Conservation (phyloP, 2,888 invertebrate species). For the Hipparchia sbordonii region DNA sequence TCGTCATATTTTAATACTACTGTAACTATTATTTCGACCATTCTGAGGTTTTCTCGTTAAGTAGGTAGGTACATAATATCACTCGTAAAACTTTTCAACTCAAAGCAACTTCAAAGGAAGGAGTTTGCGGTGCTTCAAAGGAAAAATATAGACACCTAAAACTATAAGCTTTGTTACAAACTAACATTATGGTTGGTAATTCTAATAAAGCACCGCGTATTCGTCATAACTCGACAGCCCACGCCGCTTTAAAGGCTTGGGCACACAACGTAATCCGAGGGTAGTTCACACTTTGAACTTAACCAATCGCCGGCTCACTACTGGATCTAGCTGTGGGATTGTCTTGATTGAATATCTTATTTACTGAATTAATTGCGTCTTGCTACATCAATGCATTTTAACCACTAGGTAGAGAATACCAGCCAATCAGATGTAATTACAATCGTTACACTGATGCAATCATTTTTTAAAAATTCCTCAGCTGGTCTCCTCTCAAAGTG, state of each 20-base stretch:
- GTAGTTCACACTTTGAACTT: no score
- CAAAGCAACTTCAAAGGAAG: conserved; percentile 11
- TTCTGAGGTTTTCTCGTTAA: conserved; percentile 11
- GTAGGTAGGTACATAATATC: background rate
- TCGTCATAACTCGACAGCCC: conserved; percentile 7
- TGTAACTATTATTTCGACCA: background rate
- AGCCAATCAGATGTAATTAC: no score
- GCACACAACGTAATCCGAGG: background rate
- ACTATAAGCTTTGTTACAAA: conserved; percentile 22
- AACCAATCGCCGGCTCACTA: no score
- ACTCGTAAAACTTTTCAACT: background rate
- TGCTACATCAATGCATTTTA: no score
- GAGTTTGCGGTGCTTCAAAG: conserved; percentile 15
- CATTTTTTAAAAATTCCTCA: no score
- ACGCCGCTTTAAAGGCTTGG: background rate
- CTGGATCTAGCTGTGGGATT: no score
- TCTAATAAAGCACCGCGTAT: conserved; percentile 31
- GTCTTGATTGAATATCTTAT: no score
- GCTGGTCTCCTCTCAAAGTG: no score
- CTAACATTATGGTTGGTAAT: conserved; percentile 26
- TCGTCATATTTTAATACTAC: background rate
- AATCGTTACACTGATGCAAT: no score
- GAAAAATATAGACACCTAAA: conserved; percentile 2
- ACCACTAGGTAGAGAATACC: no score
- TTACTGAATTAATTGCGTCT: no score